Evolutionary conservation across 2,113 vertebrate genomes (phyloP).

Genomic region (Pungitius pungitius): DNA sequence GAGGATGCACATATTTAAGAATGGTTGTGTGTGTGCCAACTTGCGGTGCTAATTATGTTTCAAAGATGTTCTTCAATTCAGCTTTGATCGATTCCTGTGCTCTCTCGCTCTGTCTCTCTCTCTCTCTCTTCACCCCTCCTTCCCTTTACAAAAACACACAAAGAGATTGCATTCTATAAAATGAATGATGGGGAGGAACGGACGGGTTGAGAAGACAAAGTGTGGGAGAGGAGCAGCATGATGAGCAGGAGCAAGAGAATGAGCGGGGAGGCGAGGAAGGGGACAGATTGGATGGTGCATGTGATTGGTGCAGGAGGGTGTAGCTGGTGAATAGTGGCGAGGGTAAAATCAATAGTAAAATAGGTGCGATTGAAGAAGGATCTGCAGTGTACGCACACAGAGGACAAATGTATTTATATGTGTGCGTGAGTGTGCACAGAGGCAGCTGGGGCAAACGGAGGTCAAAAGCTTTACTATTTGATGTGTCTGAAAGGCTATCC

Average conservation of each 20-base stretch:
- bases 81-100: conserved; percentile 29
- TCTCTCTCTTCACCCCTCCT: not conserved
- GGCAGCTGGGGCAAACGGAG: conserved; percentile 65
- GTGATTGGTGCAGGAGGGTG: conserved; percentile 27
- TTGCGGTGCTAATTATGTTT: conserved; percentile 59
- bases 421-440: not conserved
- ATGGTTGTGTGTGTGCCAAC: conserved; percentile 41
- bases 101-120: not conserved
- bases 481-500: conserved; percentile 69
- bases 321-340: conserved; percentile 67
- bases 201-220: conserved; percentile 46
- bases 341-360: conserved; percentile 79
- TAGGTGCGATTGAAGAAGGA: conserved; percentile 66
- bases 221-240: conserved; percentile 38
- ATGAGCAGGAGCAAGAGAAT: conserved; percentile 47
- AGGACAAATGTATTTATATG: conserved; percentile 23
- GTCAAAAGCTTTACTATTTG: conserved; percentile 75
- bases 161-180: conserved; percentile 33
- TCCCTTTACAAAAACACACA: not conserved
- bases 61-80: conserved; percentile 42
- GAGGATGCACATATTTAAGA: conserved; percentile 59
- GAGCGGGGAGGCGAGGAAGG: conserved; percentile 32
- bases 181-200: conserved; percentile 48
- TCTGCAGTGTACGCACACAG: conserved; percentile 64
- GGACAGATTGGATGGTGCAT: conserved; percentile 55